These are phyloP conservation scores for Homalodisca vitripennis DNA, from an alignment of 1,140 invertebrate species.

Conservation along the genomic window DNA sequence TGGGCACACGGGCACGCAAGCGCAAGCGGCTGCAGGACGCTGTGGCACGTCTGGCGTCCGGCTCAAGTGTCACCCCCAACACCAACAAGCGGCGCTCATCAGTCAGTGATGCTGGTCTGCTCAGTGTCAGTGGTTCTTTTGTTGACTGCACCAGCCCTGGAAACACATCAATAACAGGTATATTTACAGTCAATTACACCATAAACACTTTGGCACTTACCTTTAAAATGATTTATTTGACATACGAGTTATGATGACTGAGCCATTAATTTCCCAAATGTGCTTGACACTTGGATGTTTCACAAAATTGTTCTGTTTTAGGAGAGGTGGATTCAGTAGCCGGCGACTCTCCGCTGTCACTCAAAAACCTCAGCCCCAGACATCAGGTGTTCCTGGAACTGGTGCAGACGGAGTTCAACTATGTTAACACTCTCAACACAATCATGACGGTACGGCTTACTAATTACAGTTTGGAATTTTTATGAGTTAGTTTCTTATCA, in stretches of 20 bases:
- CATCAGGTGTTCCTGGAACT: constrained; percentile 92
- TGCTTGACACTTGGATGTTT: not conserved
- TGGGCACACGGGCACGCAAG: constrained; percentile 54
- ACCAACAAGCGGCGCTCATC: constrained; percentile 73
- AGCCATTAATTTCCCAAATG: not conserved
- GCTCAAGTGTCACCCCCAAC: constrained; percentile 51
- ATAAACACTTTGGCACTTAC: too few relatives aligned
- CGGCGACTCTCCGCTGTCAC: constrained; percentile 50
- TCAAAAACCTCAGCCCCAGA: constrained; percentile 70
- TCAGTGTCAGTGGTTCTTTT: constrained; percentile 84
- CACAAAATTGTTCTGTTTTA: constrained; percentile 23
- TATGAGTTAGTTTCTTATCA: too few relatives aligned
- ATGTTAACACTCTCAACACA: constrained; percentile 91
- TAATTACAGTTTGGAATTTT: not conserved
- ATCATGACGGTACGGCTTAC: constrained; percentile 73
- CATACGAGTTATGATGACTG: too few relatives aligned
- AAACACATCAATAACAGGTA: too few relatives aligned
- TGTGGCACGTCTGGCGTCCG: constrained; percentile 44
- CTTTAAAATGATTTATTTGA: too few relatives aligned
- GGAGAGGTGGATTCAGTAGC: constrained; percentile 53
- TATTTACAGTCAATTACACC: too few relatives aligned
- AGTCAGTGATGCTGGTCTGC: constrained; percentile 74
- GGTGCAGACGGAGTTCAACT: constrained; percentile 95
- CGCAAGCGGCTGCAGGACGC: constrained; percentile 62
- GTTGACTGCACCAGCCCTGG: constrained; percentile 79